Percentiles rank a stretch among this genome's conserved stretches.
Evolutionary conservation across 2,888 invertebrate genomes (phyloP).

Genomic region (Drosophila infuscata): DNA sequence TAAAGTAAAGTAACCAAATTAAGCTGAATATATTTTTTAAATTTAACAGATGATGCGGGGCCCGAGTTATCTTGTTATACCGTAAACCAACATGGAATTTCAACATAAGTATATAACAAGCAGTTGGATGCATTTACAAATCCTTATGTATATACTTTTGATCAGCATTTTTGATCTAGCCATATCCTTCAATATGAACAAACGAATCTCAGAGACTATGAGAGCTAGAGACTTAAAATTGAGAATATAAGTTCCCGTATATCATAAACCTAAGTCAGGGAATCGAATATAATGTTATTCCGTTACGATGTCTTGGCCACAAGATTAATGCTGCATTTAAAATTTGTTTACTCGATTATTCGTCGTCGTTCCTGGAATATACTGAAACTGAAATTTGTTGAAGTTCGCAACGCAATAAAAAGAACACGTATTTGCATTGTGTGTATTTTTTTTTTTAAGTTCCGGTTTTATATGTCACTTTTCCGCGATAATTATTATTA

Average conservation of each 20-base stretch:
- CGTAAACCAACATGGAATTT: background rate
- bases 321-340: background rate
- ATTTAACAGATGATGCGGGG: background rate
- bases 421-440: background rate
- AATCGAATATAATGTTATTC: background rate
- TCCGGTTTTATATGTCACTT: slow-evolving; percentile 41
- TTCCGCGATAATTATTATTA: slow-evolving; percentile 33
- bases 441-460: slow-evolving; percentile 6
- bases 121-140: background rate
- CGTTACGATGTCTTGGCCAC: background rate
- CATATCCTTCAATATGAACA: too few species aligned
- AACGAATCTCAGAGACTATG: background rate
- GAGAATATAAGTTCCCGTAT: background rate
- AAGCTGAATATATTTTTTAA: background rate
- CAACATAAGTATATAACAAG: background rate
- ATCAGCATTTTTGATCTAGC: background rate
- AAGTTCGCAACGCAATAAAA: background rate
- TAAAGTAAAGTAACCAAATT: background rate
- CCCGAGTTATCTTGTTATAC: background rate
- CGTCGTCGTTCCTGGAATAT: background rate
- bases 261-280: background rate
- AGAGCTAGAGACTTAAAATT: background rate
- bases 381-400: background rate
- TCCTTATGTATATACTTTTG: background rate
- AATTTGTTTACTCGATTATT: background rate